Evolutionary conservation across 64 coral and sea anemone genomes (phyloP).

Genomic region (Montipora cactus): DNA sequence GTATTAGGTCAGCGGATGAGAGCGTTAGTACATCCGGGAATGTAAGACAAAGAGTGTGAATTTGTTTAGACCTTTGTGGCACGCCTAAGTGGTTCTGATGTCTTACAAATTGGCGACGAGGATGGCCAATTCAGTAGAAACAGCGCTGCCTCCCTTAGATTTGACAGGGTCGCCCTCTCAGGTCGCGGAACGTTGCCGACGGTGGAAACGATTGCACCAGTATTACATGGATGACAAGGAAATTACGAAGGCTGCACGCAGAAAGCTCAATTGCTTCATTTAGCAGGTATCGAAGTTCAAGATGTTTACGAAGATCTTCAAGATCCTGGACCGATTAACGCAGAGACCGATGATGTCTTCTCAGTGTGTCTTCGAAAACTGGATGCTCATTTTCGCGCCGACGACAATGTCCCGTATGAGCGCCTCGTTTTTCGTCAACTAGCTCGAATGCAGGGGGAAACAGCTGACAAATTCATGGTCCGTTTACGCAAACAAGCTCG

Average conservation of each 20-base stretch:
- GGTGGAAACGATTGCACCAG: background rate
- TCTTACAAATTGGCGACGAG: too few relatives aligned
- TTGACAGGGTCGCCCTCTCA: too few relatives aligned
- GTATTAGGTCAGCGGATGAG: too few relatives aligned
- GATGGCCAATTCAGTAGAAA: too few relatives aligned
- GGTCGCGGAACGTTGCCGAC: background rate
- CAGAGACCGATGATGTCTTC: background rate
- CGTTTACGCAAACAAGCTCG: too few relatives aligned
- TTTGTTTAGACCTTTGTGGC: too few relatives aligned
- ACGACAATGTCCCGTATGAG: constrained; percentile 65
- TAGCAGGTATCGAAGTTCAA: background rate
- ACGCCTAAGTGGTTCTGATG: too few relatives aligned
- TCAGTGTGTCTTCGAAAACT: constrained; percentile 7
- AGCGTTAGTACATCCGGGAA: too few relatives aligned
- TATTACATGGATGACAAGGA: background rate
- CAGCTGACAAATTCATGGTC: too few relatives aligned
- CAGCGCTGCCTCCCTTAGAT: too few relatives aligned
- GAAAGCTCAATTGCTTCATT: background rate
- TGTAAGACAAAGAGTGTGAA: too few relatives aligned
- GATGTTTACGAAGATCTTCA: constrained; percentile 1
- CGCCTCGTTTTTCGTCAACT: constrained; percentile 36
- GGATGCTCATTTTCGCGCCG: constrained; percentile 39
- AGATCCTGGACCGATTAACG: background rate
- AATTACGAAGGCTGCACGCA: background rate
- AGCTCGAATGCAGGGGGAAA: background rate